Evolutionary conservation across 2,888 invertebrate genomes (phyloP).

Genomic region (Tetanocera ferruginea): DNA sequence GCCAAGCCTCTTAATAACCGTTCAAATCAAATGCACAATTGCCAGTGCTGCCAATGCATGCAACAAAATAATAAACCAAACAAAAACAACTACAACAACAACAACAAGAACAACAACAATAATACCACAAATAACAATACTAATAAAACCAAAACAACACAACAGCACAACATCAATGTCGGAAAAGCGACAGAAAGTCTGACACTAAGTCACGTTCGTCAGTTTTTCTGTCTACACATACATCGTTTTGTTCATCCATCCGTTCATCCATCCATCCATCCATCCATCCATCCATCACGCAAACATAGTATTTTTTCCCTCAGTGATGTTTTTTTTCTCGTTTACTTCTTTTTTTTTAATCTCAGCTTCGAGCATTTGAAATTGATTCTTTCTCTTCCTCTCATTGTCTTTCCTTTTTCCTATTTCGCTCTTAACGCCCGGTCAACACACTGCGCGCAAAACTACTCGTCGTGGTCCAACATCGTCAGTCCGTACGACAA

Average conservation of each 20-base stretch:
- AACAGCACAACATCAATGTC: not conserved
- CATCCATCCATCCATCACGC: slow-evolving; percentile 3
- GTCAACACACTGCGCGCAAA: slow-evolving; percentile 6
- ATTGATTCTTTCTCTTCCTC: slow-evolving; percentile 4
- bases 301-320: slow-evolving; percentile 13
- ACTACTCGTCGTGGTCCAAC: slow-evolving; percentile 5
- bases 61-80: not conserved
- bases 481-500: slow-evolving; percentile 41
- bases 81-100: not conserved
- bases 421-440: slow-evolving; percentile 19
- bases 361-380: not conserved
- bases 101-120: not conserved
- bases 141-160: not conserved
- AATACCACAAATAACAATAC: not conserved
- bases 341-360: not conserved
- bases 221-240: not conserved
- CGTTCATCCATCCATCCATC: not conserved
- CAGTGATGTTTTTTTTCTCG: not conserved
- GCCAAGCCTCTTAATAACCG: slow-evolving; percentile 7
- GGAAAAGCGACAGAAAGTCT: slow-evolving; percentile 24
- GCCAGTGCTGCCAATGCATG: slow-evolving; percentile 26
- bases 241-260: not conserved
- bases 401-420: slow-evolving; percentile 39
- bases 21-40: slow-evolving; percentile 24
- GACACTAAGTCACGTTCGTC: slow-evolving; percentile 10